Base-by-base conservation (phyloP, 2,888 invertebrate species). In the Apotomis turbidana region DNA sequence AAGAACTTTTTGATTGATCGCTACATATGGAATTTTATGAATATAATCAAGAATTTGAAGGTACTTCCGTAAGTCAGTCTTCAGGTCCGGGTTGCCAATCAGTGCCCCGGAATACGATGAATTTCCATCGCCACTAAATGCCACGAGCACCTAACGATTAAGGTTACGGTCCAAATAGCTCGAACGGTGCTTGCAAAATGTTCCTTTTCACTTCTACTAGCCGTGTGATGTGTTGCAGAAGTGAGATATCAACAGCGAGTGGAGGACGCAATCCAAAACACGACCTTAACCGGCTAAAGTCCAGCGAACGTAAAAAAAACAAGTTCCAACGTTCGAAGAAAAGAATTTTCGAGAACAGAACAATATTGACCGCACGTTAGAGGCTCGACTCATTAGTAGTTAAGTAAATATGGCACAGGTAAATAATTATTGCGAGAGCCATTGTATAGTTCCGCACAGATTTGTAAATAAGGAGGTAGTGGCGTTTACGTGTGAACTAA, bases 251-350 rank as follows among this genome's bases (percentile, higher is more conserved):
- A 60, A 67, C 57, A 59, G 51, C 15, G 59, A 46, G 5, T 5
- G 49, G n/a, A 63, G 44, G 67, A 66, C 61, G 61, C 58, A 55
- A 62, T 73, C 36, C 15, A 62, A 75, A 76, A 76, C 73, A 74
- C 76, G 68, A 78, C 75, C 77, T 79, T 76, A 77, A 57, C 71
- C 66, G 71, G 55, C 12, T 67, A 41, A 67, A 67, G 71, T 71
- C 71, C 61, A 61, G 61, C 60, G 59, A 71, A 51, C 51, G 57
- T 64, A 58, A 58, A 13, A 58, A 44, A 58, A 71, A 67, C 68
- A 51, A 58, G 72, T 68, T 68, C 51, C 68, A 58, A 41, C 59
- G 49, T 44, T 70, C 52, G 52, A 68, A 68, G 63, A 59, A 63
- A 68, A 54, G 54, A 68, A 72, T 72, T 68, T 72, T 72, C 68